phyloP scores from a whole-genome alignment of 1,140 invertebrate species.

The Pogonomyrmex barbatus region DNA sequence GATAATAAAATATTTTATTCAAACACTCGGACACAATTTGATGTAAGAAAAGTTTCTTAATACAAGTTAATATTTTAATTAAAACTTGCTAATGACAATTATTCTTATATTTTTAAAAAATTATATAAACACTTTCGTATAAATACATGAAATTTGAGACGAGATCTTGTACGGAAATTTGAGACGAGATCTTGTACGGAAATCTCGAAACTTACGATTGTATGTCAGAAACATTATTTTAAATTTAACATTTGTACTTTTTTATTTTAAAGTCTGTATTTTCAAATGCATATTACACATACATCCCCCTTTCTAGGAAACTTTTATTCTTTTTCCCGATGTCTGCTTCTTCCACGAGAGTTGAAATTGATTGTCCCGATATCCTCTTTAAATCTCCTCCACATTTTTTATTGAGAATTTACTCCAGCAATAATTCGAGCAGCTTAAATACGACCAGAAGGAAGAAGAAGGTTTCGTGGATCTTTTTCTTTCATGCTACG shows the following conservation, averaged over 20 bases:
- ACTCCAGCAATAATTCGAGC: constrained; percentile 26
- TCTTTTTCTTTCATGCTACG: background rate
- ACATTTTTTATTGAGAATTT: constrained; percentile 34
- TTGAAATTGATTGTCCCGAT: constrained; percentile 35
- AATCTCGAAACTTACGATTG: background rate
- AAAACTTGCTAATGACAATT: background rate
- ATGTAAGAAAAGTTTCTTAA: background rate
- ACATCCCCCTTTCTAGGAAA: background rate
- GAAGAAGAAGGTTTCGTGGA: background rate
- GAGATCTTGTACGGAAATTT: background rate
- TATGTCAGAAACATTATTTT: background rate
- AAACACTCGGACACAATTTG: background rate
- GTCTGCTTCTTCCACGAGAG: background rate
- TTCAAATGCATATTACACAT: background rate
- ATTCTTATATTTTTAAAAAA: background rate
- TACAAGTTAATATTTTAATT: background rate
- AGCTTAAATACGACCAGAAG: constrained; percentile 7
- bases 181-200: background rate
- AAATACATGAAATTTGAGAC: no score
- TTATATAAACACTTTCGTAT: background rate
- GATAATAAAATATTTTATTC: background rate
- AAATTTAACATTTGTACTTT: constrained; percentile 16
- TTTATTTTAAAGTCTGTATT: constrained; percentile 27
- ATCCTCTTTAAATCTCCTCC: constrained; percentile 19
- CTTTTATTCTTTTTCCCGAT: constrained; percentile 42